Evolutionary conservation across 2,888 invertebrate genomes (phyloP), one percentile per base, ranked within the genome.

Genomic region (Diarsia brunnea): DNA sequence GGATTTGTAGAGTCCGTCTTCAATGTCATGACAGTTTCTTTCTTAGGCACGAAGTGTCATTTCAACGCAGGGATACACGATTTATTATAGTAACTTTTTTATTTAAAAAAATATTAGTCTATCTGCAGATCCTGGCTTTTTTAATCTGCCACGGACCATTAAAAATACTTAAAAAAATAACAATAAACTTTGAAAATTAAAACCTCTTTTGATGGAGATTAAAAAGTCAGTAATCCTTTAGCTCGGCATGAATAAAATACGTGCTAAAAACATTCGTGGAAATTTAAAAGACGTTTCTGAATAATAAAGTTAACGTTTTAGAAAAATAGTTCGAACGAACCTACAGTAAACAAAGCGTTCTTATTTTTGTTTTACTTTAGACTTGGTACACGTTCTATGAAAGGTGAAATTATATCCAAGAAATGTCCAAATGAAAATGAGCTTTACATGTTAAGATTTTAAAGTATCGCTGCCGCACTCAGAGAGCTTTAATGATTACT

Each of bases 201-300:
- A 67, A 66, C 43, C 51, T 68, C 61, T 64, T 75, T 81, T 51
- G 11, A 69, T n/a, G 55, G 38, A 76, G 76, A 69, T 75, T 76
- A 76, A 81, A 79, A 79, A 76, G 43, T 55, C 49, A 27, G 66
- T 55, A 81, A 76, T 66, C 76, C 61, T 75, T 81, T 69, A 61
- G 75, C 81, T 69, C 19, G 65, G 58, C 69, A 49, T 75, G 60
- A 79, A 79, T 81, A 75, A 81, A 81, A 69, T 75, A 75, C n/a
- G 47, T 47, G 60, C 75, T 60, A 68, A 81, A 73, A 79, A 65
- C 47, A 81, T 60, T 81, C 24, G 31, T 80, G 43, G 49, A 74
- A 79, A 64, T 63, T 64, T 58, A 12, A 67, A 80, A 73, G 53
- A 66, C 21, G 27, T 69, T 58, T 14, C 47, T 65, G 51, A 74